Percentiles rank a stretch among this genome's conserved stretches.
These are phyloP conservation scores for Edolisoma coerulescens DNA, from an alignment of 2,113 vertebrate genomes.

Conservation along the genomic window DNA sequence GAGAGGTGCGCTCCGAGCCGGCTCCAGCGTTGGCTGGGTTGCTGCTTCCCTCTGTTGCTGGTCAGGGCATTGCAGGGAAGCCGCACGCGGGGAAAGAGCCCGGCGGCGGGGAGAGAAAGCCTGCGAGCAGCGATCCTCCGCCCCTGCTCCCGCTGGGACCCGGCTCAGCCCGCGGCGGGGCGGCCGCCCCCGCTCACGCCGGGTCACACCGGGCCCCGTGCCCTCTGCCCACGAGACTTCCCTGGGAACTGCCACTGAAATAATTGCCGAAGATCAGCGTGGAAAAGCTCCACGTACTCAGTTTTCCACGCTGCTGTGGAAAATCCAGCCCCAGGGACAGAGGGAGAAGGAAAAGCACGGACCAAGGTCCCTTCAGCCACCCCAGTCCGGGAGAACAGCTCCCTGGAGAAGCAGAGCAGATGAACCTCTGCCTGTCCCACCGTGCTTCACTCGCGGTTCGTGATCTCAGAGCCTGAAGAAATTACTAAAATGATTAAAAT, in stretches of 20 bases:
- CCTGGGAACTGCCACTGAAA: background rate
- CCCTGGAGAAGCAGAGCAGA: background rate
- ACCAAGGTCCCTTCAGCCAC: background rate
- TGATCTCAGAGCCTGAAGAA: background rate
- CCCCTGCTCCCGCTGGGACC: background rate
- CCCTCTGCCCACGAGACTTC: rapidly evolving
- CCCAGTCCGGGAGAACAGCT: rapidly evolving
- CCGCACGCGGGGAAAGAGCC: background rate
- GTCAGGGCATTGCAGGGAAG: constrained; percentile 28
- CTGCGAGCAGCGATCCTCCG: rapidly evolving
- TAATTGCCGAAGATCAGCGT: background rate
- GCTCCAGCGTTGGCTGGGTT: background rate
- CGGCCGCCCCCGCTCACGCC: background rate
- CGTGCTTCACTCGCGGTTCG: rapidly evolving
- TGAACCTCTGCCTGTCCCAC: background rate
- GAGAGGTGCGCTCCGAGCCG: background rate
- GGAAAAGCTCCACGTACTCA: background rate
- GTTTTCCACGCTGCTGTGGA: background rate
- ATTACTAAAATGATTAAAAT: background rate
- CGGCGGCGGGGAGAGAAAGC: background rate
- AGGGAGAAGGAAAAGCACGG: background rate
- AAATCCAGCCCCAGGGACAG: background rate
- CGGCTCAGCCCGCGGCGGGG: background rate
- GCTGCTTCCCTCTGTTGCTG: constrained; percentile 58
- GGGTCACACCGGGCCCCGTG: rapidly evolving